Conservation (phyloP, 2,888 invertebrate genomes). For the Acronicta psi region DNA sequence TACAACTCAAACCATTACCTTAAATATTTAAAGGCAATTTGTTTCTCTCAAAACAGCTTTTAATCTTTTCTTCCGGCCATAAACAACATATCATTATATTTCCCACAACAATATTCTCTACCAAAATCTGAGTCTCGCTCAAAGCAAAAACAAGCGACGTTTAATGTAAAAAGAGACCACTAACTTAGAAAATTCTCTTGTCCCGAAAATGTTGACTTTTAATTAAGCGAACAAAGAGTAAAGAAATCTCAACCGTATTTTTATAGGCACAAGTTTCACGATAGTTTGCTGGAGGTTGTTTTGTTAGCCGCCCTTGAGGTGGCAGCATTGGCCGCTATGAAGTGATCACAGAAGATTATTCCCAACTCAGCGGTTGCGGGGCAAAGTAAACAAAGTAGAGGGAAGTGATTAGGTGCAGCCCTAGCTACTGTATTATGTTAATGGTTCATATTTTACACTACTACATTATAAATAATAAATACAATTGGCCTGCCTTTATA, state of each 20-base stretch:
- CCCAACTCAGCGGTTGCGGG: conserved; percentile 28
- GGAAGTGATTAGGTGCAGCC: conserved; percentile 1
- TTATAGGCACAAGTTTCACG: background rate
- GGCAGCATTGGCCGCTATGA: conserved; percentile 31
- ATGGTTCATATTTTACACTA: background rate
- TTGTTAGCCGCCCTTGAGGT: conserved; percentile 24
- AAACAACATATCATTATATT: conserved; percentile 7
- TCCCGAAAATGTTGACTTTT: conserved; percentile 53
- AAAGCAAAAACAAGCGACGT: conserved; percentile 40
- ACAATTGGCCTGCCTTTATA: too few species aligned
- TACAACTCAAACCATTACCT: too few species aligned
- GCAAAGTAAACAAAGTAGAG: conserved; percentile 16
- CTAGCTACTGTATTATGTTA: background rate
- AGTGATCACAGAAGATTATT: conserved; percentile 46
- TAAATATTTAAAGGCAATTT: too few species aligned
- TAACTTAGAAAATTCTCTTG: conserved; percentile 46
- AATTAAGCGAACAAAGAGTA: conserved; percentile 36
- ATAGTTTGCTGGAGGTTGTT: conserved; percentile 7
- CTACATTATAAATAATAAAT: too few species aligned
- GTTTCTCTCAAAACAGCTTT: too few species aligned
- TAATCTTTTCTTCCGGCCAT: background rate
- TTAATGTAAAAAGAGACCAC: conserved; percentile 42
- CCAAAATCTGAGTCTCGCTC: conserved; percentile 23
- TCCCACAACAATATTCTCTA: conserved; percentile 2
- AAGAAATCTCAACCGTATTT: conserved; percentile 18